Evolutionary conservation across 2,797 vertebrate species (phyloP).

Genomic region (Lagorchestes hirsutus): DNA sequence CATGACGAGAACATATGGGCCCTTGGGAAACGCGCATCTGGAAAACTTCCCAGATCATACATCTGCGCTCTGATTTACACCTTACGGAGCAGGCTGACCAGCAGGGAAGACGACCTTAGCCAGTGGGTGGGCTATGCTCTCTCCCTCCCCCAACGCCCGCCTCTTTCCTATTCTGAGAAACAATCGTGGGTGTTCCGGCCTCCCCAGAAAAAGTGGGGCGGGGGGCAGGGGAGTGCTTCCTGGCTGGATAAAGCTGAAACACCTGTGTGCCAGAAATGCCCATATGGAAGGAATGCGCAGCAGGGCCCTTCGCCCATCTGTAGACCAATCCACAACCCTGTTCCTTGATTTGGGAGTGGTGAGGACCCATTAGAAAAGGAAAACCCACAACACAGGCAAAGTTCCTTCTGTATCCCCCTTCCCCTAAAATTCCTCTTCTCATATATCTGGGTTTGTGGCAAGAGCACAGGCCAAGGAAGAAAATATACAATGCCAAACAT

Average conservation of each 20-base stretch:
- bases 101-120: conserved; percentile 74
- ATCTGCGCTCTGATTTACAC: conserved; percentile 86
- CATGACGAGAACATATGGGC: conserved; percentile 79
- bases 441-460: conserved; percentile 52
- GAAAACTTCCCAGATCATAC: conserved; percentile 84
- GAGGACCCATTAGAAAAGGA: conserved; percentile 73
- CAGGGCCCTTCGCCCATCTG: conserved; percentile 78
- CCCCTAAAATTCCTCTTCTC: conserved; percentile 73
- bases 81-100: conserved; percentile 81
- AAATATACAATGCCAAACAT: conserved; percentile 21
- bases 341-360: conserved; percentile 66
- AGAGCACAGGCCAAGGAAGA: neutral
- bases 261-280: conserved; percentile 84
- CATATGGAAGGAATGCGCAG: conserved; percentile 79
- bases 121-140: conserved; percentile 81
- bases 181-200: conserved; percentile 87
- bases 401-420: conserved; percentile 73
- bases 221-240: conserved; percentile 79
- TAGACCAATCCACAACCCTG: conserved; percentile 57
- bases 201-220: conserved; percentile 69
- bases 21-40: conserved; percentile 79
- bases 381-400: conserved; percentile 61
- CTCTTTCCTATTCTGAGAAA: conserved; percentile 85
- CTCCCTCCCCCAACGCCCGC: conserved; percentile 76
- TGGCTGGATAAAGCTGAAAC: conserved; percentile 85